Evolutionary conservation across 2,113 vertebrate species (phyloP), one percentile per base, ranked within the genome.

Genomic region (Vidua chalybeata): DNA sequence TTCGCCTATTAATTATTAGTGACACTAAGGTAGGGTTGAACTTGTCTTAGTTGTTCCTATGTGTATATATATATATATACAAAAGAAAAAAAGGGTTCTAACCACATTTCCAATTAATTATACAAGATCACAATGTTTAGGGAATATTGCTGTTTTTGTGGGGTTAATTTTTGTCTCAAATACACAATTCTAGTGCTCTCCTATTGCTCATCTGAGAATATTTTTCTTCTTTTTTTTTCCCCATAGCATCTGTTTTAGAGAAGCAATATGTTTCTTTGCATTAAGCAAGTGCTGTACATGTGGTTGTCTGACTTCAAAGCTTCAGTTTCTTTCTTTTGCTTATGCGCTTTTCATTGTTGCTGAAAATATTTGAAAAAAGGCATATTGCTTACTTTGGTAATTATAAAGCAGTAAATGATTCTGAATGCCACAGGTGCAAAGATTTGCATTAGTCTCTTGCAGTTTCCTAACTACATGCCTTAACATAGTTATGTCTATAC

Each of bases 331-430:
- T 66, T 75, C 48, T 78, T 87, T 83, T 46, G 17, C 16, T 68
- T 76, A 52, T 79, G 67, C 0, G 1, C 61, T 90, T 83, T 86
- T 85, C 43, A 78, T 41, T 20, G 13, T 58, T 88, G 61, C 55
- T 86, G 85, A 69, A 94, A 93, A 90, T 88, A 93, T 84, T 69
- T 94, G 89, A 69, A 71, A 94, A 84, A 93, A 94, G 24, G 5
- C 91, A 78, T 81, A 81, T 84, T 91, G 84, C 59, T 79, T 95
- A 41, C 46, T 84, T 96, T 13, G 13, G 68, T 77, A 84, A 84
- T 86, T 89, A 75, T 82, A 92, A 93, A 93, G 56, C 54, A 81
- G 56, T 59, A 92, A 93, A 86, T 68, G 4, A 41, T 83, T 84
- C 55, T 73, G 75, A 80, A 90, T 86, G 46, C 27, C 3, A 8